These are phyloP conservation scores for Pseudopodoces humilis DNA, from an alignment of 2,113 vertebrate species.

Conservation along the genomic window DNA sequence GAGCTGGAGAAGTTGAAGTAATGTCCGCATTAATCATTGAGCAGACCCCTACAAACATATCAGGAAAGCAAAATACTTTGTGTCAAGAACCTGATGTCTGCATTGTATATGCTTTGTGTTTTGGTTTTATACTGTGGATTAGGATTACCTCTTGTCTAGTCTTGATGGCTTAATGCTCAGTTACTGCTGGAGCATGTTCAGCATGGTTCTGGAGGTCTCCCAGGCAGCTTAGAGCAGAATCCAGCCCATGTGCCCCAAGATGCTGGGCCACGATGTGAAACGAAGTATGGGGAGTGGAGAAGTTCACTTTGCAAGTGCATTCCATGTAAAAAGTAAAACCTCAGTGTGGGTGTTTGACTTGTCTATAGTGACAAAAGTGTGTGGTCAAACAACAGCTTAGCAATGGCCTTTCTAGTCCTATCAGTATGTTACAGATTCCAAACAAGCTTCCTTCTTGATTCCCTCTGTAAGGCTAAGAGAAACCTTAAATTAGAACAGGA, in stretches of 20 bases:
- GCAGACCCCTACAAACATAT: background rate
- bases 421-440: accelerated
- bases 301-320: background rate
- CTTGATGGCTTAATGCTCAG: background rate
- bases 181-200: background rate
- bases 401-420: background rate
- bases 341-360: background rate
- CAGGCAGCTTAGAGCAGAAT: background rate
- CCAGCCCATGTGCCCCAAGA: background rate
- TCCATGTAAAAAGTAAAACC: background rate
- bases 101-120: background rate
- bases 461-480: background rate
- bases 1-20: background rate
- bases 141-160: background rate
- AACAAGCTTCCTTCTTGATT: background rate
- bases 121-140: background rate
- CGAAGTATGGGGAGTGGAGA: background rate
- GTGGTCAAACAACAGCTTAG: background rate
- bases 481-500: background rate
- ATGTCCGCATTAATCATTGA: background rate
- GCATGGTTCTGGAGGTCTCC: background rate
- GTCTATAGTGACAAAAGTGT: background rate
- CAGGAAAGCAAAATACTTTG: background rate
- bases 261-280: accelerated
- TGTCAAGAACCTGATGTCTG: background rate